A percentile compares a stretch with the other conserved stretches of the same genome.
Evolutionary conservation across 2,797 vertebrate genomes (phyloP).

Genomic region (Eurystomus glaucurus): DNA sequence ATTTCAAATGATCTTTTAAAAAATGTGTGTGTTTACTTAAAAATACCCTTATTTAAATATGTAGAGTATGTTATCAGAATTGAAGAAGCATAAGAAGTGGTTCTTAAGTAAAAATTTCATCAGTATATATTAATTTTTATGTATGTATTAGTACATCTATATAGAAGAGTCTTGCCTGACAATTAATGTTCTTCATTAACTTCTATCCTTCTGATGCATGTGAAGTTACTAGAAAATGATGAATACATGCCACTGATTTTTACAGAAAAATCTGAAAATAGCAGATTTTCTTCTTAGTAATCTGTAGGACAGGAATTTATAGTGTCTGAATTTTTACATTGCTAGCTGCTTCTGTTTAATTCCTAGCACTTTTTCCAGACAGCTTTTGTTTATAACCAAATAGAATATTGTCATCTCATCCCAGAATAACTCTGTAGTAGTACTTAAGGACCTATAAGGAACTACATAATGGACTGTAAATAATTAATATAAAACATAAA

Average conservation of each 20-base stretch:
- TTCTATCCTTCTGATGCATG: neutral
- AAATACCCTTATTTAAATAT: neutral
- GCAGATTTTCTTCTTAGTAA: neutral
- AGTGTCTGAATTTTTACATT: neutral
- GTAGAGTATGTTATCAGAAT: neutral
- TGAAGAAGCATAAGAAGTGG: fast-evolving
- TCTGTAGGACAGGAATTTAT: neutral
- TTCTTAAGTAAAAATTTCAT: neutral
- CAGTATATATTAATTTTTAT: neutral
- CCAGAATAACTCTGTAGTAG: neutral
- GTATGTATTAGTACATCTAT: neutral
- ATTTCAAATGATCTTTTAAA: neutral
- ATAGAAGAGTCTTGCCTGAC: neutral
- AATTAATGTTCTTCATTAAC: neutral
- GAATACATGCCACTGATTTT: neutral
- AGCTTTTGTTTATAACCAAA: neutral
- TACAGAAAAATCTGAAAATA: neutral
- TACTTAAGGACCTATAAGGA: neutral
- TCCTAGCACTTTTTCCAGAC: neutral
- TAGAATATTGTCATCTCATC: neutral
- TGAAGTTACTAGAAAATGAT: neutral
- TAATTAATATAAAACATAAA: neutral
- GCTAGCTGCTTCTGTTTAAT: neutral
- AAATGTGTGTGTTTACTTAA: neutral
- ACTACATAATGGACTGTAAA: neutral